A percentile compares a stretch with the other conserved stretches of the same genome.
Conservation (phyloP, 2,797 vertebrate species). For the Microcaecilia unicolor region DNA sequence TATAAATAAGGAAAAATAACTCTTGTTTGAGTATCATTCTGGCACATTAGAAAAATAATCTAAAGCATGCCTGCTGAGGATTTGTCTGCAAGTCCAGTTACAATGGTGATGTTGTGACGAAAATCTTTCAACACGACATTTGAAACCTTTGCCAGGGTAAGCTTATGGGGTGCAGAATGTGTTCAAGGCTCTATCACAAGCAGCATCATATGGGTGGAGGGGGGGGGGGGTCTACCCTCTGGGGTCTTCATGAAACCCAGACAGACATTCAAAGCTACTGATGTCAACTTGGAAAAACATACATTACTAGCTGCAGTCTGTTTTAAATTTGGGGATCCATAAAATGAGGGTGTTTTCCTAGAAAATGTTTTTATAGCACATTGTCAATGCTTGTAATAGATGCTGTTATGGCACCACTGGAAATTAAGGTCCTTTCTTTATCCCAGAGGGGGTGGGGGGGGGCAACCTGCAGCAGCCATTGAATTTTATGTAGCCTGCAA, state of each 20-base stretch:
- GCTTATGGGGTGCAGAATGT: not conserved
- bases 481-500: too few species aligned
- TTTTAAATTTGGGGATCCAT: too few species aligned
- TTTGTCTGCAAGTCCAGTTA: constrained; percentile 7
- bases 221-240: not conserved
- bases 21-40: constrained; percentile 18
- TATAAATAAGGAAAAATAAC: not conserved
- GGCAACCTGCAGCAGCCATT: too few species aligned
- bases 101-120: not conserved
- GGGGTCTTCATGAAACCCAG: not conserved
- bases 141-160: not conserved
- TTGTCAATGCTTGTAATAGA: too few species aligned
- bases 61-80: not conserved
- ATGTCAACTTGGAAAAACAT: not conserved
- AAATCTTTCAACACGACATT: constrained; percentile 4
- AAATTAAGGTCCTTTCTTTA: too few species aligned
- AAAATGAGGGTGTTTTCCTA: too few species aligned
- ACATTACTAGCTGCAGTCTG: too few species aligned
- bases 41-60: constrained; percentile 18
- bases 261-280: not conserved
- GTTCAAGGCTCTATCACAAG: not conserved
- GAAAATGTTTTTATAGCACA: too few species aligned
- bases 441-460: too few species aligned
- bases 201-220: too few species aligned
- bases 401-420: too few species aligned